Percentiles rank a stretch among this genome's conserved stretches.
These are phyloP conservation scores for Prionailurus bengalensis DNA, from an alignment of 2,113 vertebrate genomes.

Conservation along the genomic window DNA sequence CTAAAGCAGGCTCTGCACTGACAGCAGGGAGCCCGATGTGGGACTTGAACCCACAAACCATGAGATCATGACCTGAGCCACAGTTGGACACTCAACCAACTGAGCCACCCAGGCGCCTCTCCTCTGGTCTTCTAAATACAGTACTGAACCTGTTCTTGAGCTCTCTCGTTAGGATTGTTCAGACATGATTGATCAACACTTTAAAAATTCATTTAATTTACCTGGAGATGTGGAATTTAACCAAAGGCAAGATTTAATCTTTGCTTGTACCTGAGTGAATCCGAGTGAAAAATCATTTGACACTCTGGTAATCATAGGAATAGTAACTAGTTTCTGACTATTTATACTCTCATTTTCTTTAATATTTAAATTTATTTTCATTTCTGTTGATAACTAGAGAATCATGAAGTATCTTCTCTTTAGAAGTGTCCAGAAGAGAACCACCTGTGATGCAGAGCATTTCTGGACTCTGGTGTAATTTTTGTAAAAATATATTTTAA, in stretches of 20 bases:
- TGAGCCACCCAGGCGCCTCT: too few relatives aligned
- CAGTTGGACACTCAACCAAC: too few relatives aligned
- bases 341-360: constrained; percentile 7
- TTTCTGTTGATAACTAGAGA: neutral
- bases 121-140: neutral
- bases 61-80: too few relatives aligned
- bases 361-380: constrained; percentile 47
- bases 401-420: neutral
- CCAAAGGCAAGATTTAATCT: constrained; percentile 37
- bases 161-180: neutral
- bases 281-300: constrained; percentile 48
- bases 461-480: neutral
- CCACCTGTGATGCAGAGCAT: neutral
- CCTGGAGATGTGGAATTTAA: constrained; percentile 34
- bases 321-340: constrained; percentile 46
- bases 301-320: neutral
- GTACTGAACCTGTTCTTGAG: neutral
- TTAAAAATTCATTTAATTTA: constrained; percentile 50
- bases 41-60: too few relatives aligned
- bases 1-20: too few relatives aligned
- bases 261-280: constrained; percentile 33
- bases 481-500: neutral
- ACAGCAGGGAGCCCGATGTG: too few relatives aligned
- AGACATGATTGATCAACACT: neutral
- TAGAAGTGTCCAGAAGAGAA: constrained; percentile 22